Percentiles rank a stretch among this genome's conserved stretches.
Evolutionary conservation across 2,888 invertebrate species (phyloP).

Genomic region (Aricia artaxerxes): DNA sequence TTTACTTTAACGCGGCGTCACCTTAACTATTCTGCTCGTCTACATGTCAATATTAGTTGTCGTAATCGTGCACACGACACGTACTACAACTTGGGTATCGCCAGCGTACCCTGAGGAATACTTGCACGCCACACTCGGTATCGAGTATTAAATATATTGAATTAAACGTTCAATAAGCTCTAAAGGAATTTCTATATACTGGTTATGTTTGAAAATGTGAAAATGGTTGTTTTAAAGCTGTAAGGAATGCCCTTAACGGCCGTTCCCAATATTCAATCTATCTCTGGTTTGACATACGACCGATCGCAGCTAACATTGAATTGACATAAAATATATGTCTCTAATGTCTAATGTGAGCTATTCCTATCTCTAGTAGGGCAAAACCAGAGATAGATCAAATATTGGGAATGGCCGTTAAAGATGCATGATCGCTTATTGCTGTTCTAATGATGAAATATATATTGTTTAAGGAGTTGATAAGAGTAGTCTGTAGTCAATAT

Average conservation of each 20-base stretch:
- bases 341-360: too few species aligned
- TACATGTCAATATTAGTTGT: neutral
- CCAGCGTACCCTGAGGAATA: neutral
- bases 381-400: too few species aligned
- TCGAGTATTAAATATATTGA: neutral
- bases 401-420: too few species aligned
- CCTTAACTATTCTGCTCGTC: neutral
- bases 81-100: neutral
- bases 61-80: neutral
- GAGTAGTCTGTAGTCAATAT: too few species aligned
- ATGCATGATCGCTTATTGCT: neutral
- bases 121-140: constrained; percentile 3
- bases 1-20: too few species aligned
- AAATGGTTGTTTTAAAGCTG: neutral
- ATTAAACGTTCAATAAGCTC: neutral
- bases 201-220: neutral
- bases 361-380: too few species aligned
- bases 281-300: too few species aligned
- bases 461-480: neutral
- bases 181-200: neutral
- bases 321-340: too few species aligned
- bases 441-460: neutral
- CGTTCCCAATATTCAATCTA: too few species aligned
- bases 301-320: too few species aligned
- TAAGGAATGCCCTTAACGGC: neutral